phyloP scores from a whole-genome alignment of 2,888 invertebrate species.

The Drosophila hamatofila region DNA sequence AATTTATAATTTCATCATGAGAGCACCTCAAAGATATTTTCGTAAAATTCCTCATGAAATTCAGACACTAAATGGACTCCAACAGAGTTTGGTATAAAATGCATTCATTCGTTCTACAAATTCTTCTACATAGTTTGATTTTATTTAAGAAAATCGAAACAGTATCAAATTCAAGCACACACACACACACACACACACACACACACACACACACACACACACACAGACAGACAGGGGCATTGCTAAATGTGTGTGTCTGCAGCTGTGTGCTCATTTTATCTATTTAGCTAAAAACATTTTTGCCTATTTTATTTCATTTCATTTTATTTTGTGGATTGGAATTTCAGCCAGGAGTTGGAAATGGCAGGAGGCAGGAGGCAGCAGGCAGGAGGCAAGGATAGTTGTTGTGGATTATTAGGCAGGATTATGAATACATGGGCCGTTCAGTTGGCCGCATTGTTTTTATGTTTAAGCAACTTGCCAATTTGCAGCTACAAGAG shows the following conservation, averaged over 20 bases:
- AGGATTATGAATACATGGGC: conserved; percentile 76
- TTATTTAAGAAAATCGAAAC: conserved; percentile 1
- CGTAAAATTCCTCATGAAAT: not conserved
- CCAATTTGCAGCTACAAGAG: conserved; percentile 57
- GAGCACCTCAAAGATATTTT: not conserved
- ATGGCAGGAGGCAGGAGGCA: not conserved
- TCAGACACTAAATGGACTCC: not conserved
- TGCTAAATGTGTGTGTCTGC: conserved; percentile 8
- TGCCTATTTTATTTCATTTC: conserved; percentile 61
- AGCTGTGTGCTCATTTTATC: conserved; percentile 56
- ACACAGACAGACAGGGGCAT: no score
- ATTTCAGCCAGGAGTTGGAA: not conserved
- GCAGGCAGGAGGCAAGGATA: not conserved
- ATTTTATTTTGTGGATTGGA: conserved; percentile 39
- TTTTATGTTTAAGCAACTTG: conserved; percentile 74
- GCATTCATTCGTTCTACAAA: conserved; percentile 3
- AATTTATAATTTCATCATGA: not conserved
- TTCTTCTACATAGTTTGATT: conserved; percentile 3
- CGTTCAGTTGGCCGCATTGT: conserved; percentile 74
- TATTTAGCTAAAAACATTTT: conserved; percentile 50
- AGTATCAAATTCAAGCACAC: not conserved
- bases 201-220: not conserved
- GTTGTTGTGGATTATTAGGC: conserved; percentile 72
- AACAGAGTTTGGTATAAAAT: not conserved
- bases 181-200: not conserved